Evolutionary conservation across 2,888 invertebrate genomes (phyloP), one percentile per base, ranked within the genome.

Genomic region (Cephonodes hylas): DNA sequence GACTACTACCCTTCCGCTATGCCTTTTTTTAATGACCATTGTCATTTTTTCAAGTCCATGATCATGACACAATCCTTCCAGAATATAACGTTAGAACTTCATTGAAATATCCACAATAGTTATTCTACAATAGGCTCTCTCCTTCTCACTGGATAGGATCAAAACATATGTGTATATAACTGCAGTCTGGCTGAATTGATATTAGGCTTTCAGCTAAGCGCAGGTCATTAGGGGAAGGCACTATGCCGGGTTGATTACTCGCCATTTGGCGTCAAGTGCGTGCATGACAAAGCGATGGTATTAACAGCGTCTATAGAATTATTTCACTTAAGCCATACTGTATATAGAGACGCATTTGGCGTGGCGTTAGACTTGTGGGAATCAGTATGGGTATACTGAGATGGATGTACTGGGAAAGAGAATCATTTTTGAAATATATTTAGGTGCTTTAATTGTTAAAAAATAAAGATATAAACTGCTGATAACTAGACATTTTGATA

Each of bases 231-330:
- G 76, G 68, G 72, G 67, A 74, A 73, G 73, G 71, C 65, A 65
- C 70, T 72, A 71, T 74, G 69, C 69, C 69, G 76, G 68, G 69
- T 78, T 81, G 77, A 83, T 84, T 80, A 79, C 77, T 75, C 67
- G 74, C 74, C 74, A 77, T 81, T 83, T 79, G 79, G 74, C 74
- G 62, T 64, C 62, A 68, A 67, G 73, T 74, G 73, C 72, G 70
- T 73, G 68, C 70, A 68, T 73, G 72, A 85, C 83, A 83, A 84
- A 82, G 85, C 81, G 74, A 20, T 73, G 74, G 45, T 31, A 25
- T 60, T 82, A 84, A 81, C 74, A 74, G 76, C 81, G 77, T 75
- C 53, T 53, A 53, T 53, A 53, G 18, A 53, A 48, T 48, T 27
- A 53, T 53, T 31, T 27, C 53, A 53, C 18, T 53, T 53, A 27